Percentiles rank a stretch among this genome's conserved stretches.
Conservation (phyloP, 2,888 invertebrate species). For the Megastigmus dorsalis region DNA sequence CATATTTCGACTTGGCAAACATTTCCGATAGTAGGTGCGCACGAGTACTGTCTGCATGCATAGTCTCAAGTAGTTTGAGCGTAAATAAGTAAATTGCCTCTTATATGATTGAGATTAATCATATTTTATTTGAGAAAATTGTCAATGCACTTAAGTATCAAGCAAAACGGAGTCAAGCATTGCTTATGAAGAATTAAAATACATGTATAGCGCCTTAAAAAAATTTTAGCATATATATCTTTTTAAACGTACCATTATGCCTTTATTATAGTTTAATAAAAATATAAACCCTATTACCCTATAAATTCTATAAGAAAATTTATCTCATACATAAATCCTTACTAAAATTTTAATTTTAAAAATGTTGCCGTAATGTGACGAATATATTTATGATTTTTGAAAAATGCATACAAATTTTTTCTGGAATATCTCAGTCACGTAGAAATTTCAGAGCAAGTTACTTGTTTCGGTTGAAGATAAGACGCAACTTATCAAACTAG, state of each 20-base stretch:
- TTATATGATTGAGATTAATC: conserved; percentile 28
- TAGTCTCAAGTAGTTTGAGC: not conserved
- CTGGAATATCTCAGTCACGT: too few relatives aligned
- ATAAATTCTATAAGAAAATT: too few relatives aligned
- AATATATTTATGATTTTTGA: not conserved
- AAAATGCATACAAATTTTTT: conserved; percentile 6
- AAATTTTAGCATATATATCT: not conserved
- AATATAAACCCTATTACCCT: not conserved
- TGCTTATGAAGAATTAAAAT: not conserved
- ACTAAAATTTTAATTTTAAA: not conserved
- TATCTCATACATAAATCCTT: too few relatives aligned
- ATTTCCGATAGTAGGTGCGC: too few relatives aligned
- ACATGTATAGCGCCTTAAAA: not conserved
- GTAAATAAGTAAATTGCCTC: conserved; percentile 38
- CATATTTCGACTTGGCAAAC: too few relatives aligned
- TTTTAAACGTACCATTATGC: not conserved
- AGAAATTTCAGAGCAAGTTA: too few relatives aligned
- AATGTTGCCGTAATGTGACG: not conserved
- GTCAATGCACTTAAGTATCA: conserved; percentile 7
- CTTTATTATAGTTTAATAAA: not conserved
- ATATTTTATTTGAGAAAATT: conserved; percentile 34
- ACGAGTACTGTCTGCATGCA: not conserved
- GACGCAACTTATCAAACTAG: conserved; percentile 24
- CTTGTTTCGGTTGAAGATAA: conserved; percentile 8
- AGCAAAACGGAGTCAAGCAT: conserved; percentile 5